Base-by-base conservation (phyloP, 92 coral and sea anemone species). In the Heliopora coerulea region DNA sequence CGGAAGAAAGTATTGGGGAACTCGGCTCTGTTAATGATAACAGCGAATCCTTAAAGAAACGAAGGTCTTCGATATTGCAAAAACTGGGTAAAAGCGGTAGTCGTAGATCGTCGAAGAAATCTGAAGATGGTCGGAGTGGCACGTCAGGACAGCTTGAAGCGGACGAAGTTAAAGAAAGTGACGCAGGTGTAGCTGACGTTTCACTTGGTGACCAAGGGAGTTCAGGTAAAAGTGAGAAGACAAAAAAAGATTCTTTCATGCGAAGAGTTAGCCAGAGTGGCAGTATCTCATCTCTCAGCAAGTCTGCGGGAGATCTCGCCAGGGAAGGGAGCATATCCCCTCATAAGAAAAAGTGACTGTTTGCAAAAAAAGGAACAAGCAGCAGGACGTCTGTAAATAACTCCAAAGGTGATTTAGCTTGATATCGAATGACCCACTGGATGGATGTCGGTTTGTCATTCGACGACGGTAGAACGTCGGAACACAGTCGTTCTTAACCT, bases 331-430 rank as follows among this genome's bases (percentile, higher is more conserved):
- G 33, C 62, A 50, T 30, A 5, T 14, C 75, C 61, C 62, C 76
- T 62, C 42, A 48, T 29, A 69, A 48, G 29, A 69, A 69, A 52
- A 68, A 68, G 32, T 61, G 76, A 31, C 24, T 69, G 17, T 49
- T 69, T 33, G 76, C 62, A 69, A 69, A 69, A 48, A 69, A 69
- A 69, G 48, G 48, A 30, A 46, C 70, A 39, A n/a, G 70, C 31
- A 35, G 50, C 39, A 63, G 70, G 23, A 63, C 70, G 17, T 63
- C 52, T 63, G 35, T 35, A 15, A 63, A 35, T 63, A 39, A 32
- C 1, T 13, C 50, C 29, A 52, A 63, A 18, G 70, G 30, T 15
- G 29, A n/a, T 1, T 12, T 35, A 13, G 24, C 23, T 21, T 35
- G 39, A 63, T 15, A 18, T 59, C 33, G 33, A 10, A 19, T 14